Base-by-base conservation (phyloP, 2,797 vertebrate genomes). In the Odontamblyopus rebecca region DNA sequence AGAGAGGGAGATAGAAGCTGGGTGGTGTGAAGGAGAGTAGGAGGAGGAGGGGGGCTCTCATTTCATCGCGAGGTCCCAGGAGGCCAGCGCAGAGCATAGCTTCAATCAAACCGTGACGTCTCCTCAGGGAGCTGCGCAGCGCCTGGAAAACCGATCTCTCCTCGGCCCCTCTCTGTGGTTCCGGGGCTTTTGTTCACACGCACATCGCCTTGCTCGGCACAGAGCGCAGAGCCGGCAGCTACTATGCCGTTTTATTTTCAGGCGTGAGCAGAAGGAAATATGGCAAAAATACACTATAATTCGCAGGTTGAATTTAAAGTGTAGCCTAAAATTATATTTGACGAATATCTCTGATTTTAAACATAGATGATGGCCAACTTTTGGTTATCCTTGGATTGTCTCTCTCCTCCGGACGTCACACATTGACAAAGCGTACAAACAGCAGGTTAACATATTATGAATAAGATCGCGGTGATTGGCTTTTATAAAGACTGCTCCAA, bases 41-140 rank as follows among this genome's bases (percentile, higher is more conserved):
- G 5, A 35, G 18, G 67, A 48, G 27, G 41, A 6, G 69, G 85
- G 70, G 85, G 74, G 91, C 91, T 93, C 92, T 79, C 75, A 90
- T 94, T 93, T 93, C 92, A 93, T 93, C 86, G 88, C 88, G 71
- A 86, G 89, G 89, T 93, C 93, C 91, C 93, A 86, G 87, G 93
- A 90, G 89, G 88, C 88, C 89, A 83, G 89, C 87, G 80, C 89
- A 87, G 87, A 91, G 91, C 89, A 85, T 82, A 91, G 89, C 92
- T 94, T 93, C 93, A 94, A 93, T 93, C 93, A 93, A 93, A 93
- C 92, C 90, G 92, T 93, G 93, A 93, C 93, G 92, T 93, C 92
- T 94, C 91, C 91, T 88, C 91, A 85, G 91, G 90, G 92, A 94
- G 91, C 91, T 82, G 85, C 85, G 89, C 87, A 86, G 88, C 85